Evolutionary conservation across 2,797 vertebrate species (phyloP).

Genomic region (Myotis findleyi): DNA sequence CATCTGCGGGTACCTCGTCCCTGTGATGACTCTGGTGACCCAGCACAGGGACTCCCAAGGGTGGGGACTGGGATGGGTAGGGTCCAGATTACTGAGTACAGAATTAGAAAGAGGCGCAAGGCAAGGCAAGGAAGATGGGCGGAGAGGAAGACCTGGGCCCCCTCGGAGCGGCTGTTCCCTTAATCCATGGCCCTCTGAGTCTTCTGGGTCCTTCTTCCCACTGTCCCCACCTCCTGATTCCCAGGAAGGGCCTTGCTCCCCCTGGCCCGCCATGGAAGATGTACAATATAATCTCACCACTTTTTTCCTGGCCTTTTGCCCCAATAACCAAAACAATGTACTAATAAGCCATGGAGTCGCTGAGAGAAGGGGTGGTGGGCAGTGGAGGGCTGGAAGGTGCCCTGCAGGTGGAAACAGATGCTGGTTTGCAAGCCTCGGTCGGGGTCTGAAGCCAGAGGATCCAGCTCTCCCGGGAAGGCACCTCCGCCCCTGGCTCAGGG

Average conservation of each 20-base stretch:
- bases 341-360: background rate
- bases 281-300: background rate
- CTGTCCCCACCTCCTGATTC: background rate
- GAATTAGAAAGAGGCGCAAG: background rate
- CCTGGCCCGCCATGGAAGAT: background rate
- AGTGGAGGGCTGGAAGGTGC: background rate
- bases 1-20: background rate
- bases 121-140: background rate
- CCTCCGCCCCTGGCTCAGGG: constrained; percentile 41
- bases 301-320: background rate
- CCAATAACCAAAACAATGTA: constrained; percentile 6
- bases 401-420: background rate
- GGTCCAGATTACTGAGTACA: background rate
- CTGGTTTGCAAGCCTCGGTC: background rate
- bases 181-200: background rate
- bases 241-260: background rate
- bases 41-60: background rate
- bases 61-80: background rate
- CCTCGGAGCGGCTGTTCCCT: background rate
- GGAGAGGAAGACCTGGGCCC: background rate
- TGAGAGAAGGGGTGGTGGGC: background rate
- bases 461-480: constrained; percentile 29
- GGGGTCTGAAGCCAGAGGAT: constrained; percentile 25
- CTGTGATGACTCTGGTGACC: background rate
- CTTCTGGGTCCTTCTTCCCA: background rate